Evolutionary conservation across 2,888 invertebrate species (phyloP).

Genomic region (Mimas tiliae): DNA sequence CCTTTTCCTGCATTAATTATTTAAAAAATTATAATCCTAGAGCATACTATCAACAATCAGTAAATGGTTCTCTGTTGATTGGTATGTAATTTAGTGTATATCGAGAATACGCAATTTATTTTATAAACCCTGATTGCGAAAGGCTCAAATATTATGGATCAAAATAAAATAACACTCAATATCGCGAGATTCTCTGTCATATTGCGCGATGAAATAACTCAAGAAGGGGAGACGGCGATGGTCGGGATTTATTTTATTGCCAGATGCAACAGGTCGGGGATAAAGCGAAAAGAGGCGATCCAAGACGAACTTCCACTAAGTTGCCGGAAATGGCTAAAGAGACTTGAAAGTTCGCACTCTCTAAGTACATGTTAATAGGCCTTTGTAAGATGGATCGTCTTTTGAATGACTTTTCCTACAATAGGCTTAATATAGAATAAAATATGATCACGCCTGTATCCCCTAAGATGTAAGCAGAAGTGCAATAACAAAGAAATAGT

Average conservation of each 20-base stretch:
- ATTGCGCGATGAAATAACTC: constrained; percentile 31
- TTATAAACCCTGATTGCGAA: too few relatives aligned
- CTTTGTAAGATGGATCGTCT: not conserved
- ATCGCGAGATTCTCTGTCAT: not conserved
- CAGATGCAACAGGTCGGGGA: constrained; percentile 79
- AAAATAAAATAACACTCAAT: not conserved
- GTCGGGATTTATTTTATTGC: constrained; percentile 77
- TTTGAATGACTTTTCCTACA: not conserved
- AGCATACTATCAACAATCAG: too few relatives aligned
- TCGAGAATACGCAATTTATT: too few relatives aligned
- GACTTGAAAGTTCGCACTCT: constrained; percentile 47
- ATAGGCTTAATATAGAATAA: too few relatives aligned
- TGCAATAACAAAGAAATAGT: too few relatives aligned
- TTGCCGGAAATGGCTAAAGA: constrained; percentile 47
- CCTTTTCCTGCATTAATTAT: too few relatives aligned
- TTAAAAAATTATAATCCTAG: too few relatives aligned
- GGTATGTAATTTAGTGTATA: too few relatives aligned
- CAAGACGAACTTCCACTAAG: constrained; percentile 48
- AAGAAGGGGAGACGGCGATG: constrained; percentile 43
- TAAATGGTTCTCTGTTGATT: too few relatives aligned
- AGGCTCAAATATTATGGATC: constrained; percentile 2
- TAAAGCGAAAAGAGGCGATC: constrained; percentile 47
- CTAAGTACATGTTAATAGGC: constrained; percentile 47
- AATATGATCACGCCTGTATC: too few relatives aligned
- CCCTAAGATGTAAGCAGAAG: too few relatives aligned